A percentile compares a stretch with the other conserved stretches of the same genome.
Evolutionary conservation across 2,113 vertebrate species (phyloP).

Genomic region (Silurus glanis): DNA sequence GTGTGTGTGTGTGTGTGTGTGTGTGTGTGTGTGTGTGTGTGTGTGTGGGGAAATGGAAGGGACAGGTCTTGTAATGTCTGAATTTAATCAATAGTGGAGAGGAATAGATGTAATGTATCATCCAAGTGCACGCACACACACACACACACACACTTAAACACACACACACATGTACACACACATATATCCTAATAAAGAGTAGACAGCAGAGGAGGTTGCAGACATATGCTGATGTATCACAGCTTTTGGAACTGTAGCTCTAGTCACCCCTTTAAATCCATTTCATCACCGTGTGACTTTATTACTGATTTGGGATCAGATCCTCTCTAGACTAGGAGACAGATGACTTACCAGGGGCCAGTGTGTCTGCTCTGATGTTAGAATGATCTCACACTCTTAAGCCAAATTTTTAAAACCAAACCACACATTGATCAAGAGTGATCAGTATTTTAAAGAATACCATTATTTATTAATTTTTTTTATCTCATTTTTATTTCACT

Average conservation of each 20-base stretch:
- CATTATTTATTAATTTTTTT: background rate
- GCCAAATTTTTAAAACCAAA: too few species aligned
- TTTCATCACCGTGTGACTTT: constrained; percentile 23
- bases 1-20: background rate
- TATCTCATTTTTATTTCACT: background rate
- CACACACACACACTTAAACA: constrained; percentile 23
- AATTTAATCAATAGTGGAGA: constrained; percentile 15
- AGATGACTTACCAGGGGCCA: constrained; percentile 11
- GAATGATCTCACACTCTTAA: constrained; percentile 12
- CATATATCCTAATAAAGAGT: background rate
- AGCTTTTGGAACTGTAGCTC: constrained; percentile 31
- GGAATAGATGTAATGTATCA: constrained; percentile 33
- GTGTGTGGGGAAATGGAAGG: background rate
- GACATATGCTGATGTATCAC: constrained; percentile 30
- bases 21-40: constrained; percentile 1
- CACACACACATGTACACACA: constrained; percentile 19
- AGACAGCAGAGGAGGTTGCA: background rate
- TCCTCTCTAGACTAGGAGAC: background rate
- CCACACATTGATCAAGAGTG: background rate
- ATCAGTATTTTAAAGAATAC: background rate
- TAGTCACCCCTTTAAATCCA: constrained; percentile 40
- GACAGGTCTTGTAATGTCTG: constrained; percentile 23
- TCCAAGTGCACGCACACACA: constrained; percentile 1
- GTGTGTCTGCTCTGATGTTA: constrained; percentile 7
- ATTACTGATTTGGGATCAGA: constrained; percentile 40